Conservation (phyloP, 2,797 vertebrate genomes). For the Antrozous pallidus region DNA sequence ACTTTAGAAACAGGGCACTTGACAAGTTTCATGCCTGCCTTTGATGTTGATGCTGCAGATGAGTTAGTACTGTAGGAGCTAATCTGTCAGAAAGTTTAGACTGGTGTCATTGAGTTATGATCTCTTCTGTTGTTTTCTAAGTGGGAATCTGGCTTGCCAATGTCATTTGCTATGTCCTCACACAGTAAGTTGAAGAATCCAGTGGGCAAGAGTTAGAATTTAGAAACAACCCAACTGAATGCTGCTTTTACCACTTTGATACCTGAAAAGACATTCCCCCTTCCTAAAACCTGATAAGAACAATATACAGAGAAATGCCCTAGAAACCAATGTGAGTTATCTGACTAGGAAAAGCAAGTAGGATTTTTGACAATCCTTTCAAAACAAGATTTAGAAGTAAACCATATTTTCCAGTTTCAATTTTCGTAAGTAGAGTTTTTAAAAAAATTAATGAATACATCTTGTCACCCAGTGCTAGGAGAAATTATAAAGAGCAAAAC, state of each 20-base stretch:
- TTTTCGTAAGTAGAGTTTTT: background rate
- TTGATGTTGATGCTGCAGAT: constrained; percentile 37
- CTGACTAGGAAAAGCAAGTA: constrained; percentile 42
- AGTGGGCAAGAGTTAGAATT: constrained; percentile 8
- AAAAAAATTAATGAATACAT: background rate
- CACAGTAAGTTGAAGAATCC: background rate
- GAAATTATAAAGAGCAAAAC: constrained; percentile 52
- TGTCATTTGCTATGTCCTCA: background rate
- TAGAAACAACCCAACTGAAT: constrained; percentile 43
- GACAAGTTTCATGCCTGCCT: background rate
- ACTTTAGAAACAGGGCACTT: background rate
- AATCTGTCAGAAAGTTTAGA: background rate
- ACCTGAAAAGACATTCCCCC: background rate
- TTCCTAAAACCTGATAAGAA: constrained; percentile 17
- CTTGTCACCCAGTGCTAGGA: constrained; percentile 37
- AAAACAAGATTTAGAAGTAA: constrained; percentile 46
- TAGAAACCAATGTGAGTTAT: background rate
- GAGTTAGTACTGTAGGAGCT: background rate
- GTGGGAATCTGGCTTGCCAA: constrained; percentile 14
- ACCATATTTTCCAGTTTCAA: background rate
- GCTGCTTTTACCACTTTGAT: constrained; percentile 34
- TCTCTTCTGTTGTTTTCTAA: constrained; percentile 12
- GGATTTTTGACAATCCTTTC: constrained; percentile 42
- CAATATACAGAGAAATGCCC: background rate
- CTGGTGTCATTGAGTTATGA: background rate